Conservation (phyloP, 1,140 invertebrate genomes). For the Aphaenogaster floridana region DNA sequence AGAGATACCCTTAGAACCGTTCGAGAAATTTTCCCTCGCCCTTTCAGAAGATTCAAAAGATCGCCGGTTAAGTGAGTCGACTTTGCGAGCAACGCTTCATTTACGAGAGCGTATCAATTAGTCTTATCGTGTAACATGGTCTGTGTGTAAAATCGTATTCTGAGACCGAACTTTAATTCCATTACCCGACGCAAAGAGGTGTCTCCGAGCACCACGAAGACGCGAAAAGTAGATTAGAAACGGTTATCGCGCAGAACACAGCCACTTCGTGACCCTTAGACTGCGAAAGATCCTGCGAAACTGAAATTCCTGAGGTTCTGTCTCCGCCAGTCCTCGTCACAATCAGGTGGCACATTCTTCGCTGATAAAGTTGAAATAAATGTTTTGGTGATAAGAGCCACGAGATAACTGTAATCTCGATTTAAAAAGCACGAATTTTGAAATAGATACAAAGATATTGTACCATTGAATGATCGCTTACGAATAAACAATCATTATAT, state of each 20-base stretch:
- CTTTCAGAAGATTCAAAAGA: constrained; percentile 73
- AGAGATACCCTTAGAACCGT: constrained; percentile 55
- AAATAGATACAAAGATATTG: neutral
- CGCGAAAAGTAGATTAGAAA: constrained; percentile 75
- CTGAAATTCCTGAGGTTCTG: constrained; percentile 38
- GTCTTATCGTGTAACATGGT: constrained; percentile 51
- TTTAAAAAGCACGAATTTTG: neutral
- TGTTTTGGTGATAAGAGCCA: neutral
- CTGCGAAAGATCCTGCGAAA: constrained; percentile 25
- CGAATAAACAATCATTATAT: neutral
- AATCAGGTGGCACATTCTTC: constrained; percentile 23
- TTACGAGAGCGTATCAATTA: constrained; percentile 72
- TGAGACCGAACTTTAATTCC: constrained; percentile 63
- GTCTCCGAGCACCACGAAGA: constrained; percentile 67
- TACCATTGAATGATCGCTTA: neutral
- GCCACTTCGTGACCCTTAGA: constrained; percentile 49
- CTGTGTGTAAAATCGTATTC: constrained; percentile 65
- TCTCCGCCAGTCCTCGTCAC: neutral
- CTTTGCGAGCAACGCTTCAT: constrained; percentile 70
- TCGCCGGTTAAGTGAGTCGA: constrained; percentile 71
- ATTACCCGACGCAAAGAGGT: constrained; percentile 67
- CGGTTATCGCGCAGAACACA: constrained; percentile 63
- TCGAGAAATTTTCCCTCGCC: constrained; percentile 42
- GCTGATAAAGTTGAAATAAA: constrained; percentile 47
- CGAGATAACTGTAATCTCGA: neutral